These are phyloP conservation scores for Lepidochrysops patricia DNA, from an alignment of 2,888 invertebrate species.

Conservation along the genomic window DNA sequence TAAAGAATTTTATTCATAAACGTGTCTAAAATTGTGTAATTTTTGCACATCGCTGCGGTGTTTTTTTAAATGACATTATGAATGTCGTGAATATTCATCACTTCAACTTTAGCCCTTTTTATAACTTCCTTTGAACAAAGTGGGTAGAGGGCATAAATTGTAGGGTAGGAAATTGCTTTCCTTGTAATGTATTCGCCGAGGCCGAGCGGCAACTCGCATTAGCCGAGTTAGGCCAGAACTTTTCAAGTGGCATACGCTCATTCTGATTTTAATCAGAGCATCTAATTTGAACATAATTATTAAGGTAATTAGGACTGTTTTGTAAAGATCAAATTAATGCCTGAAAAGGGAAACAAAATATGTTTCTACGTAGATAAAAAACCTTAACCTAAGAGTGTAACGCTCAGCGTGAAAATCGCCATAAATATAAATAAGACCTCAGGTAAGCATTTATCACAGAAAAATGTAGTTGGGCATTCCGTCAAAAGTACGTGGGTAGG, in stretches of 20 bases:
- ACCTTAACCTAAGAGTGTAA: too few species aligned
- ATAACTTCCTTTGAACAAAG: conserved; percentile 49
- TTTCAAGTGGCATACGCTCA: conserved; percentile 41
- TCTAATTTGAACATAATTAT: too few species aligned
- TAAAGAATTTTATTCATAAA: too few species aligned
- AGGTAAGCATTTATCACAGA: too few species aligned
- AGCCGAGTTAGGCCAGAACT: conserved; percentile 45
- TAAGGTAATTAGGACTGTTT: too few species aligned
- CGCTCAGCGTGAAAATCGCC: too few species aligned
- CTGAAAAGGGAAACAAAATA: too few species aligned
- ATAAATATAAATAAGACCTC: too few species aligned
- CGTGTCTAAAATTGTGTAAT: neutral
- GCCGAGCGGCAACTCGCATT: conserved; percentile 39
- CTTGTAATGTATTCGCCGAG: conserved; percentile 52
- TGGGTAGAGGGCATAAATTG: conserved; percentile 59
- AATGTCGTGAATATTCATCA: conserved; percentile 33
- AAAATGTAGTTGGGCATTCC: too few species aligned
- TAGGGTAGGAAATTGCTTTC: conserved; percentile 60
- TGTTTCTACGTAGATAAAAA: too few species aligned
- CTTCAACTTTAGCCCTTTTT: conserved; percentile 40
- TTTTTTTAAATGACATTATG: neutral
- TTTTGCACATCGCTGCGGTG: neutral
- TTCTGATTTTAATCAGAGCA: conserved; percentile 47
- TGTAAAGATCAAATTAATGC: too few species aligned
- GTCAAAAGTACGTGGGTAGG: too few species aligned